phyloP scores from a whole-genome alignment of 2,113 vertebrate genomes.

The Myrmophylax atrothorax region DNA sequence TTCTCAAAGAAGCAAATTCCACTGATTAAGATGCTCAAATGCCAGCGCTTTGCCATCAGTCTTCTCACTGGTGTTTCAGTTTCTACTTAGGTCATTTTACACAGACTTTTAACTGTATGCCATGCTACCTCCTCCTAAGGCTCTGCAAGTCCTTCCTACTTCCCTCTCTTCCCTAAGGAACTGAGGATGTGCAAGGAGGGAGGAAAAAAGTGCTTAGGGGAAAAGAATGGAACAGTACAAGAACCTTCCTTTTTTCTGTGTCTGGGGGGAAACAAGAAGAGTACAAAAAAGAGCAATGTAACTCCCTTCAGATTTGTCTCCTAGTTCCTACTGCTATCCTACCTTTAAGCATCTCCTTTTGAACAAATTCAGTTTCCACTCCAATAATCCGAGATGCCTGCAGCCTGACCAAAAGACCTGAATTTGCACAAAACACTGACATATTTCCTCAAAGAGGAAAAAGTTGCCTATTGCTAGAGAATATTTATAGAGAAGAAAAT shows the following conservation, averaged over 20 bases:
- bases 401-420: conserved; percentile 39
- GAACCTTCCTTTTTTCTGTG: conserved; percentile 12
- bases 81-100: background rate
- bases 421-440: conserved; percentile 37
- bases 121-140: background rate
- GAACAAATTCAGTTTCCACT: conserved; percentile 24
- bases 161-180: background rate
- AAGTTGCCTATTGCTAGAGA: background rate
- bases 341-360: conserved; percentile 51
- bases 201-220: background rate
- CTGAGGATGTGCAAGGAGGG: background rate
- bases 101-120: background rate
- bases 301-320: conserved; percentile 13
- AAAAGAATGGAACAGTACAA: background rate
- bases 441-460: background rate
- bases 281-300: conserved; percentile 26
- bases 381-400: conserved; percentile 1
- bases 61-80: background rate
- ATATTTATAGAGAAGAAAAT: conserved; percentile 29
- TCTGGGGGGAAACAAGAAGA: conserved; percentile 17
- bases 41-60: background rate
- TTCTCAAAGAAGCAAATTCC: background rate
- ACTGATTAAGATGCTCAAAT: background rate
- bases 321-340: conserved; percentile 20
- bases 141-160: background rate